phyloP scores from a whole-genome alignment of 2,113 vertebrate genomes.

The Chlamydotis undulata region DNA sequence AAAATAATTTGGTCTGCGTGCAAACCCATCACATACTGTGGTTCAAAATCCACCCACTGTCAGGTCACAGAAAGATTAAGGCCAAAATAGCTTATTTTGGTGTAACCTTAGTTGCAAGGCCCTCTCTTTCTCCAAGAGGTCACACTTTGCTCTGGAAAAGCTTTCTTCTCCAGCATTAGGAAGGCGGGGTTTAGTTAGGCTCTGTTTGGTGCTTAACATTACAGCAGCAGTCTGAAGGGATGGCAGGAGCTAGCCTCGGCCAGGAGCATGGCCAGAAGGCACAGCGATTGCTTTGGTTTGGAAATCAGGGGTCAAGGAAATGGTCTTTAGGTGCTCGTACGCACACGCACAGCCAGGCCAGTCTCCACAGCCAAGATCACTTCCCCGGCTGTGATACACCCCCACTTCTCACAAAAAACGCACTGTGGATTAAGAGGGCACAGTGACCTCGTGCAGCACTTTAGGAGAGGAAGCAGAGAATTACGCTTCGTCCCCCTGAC shows the following conservation, averaged over 20 bases:
- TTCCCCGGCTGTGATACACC: not conserved
- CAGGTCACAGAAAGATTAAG: not conserved
- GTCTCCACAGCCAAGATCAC: not conserved
- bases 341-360: not conserved
- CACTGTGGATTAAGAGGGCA: not conserved
- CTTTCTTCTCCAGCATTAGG: not conserved
- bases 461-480: not conserved
- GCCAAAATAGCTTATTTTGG: not conserved
- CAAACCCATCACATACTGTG: not conserved
- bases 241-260: not conserved
- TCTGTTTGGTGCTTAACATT: not conserved
- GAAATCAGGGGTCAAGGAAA: not conserved
- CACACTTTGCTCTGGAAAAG: not conserved
- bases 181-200: not conserved
- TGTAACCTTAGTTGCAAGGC: not conserved
- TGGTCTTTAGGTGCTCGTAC: not conserved
- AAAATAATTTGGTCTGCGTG: not conserved
- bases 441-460: not conserved
- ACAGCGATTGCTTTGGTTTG: not conserved
- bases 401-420: not conserved
- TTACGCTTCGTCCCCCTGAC: not conserved
- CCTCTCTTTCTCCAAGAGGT: not conserved
- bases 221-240: not conserved
- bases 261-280: rapidly evolving
- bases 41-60: not conserved